Base-by-base conservation (phyloP, 2,888 invertebrate species). In the Metacarcinus magister region DNA sequence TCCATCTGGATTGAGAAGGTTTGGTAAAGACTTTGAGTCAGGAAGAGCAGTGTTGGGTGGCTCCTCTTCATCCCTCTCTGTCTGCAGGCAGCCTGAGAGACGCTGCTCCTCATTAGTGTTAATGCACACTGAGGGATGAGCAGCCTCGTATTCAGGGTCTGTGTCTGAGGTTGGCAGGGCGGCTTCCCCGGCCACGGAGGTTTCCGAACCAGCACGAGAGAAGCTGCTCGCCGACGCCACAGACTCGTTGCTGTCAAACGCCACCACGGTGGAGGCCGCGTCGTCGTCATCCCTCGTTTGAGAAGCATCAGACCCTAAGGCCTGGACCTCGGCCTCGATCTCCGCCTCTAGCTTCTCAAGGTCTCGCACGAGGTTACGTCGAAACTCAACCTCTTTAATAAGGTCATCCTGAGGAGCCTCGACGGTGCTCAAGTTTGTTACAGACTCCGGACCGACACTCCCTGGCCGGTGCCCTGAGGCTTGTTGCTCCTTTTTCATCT, bases 1-100 rank as follows among this genome's bases (percentile, higher is more conserved):
- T 87, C 96, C 96, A 2, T 92, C 96, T 23, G 94, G 91, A n/a
- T 96, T 96, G n/a, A 95, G 90, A 13, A 97, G 54, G 75, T 97
- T 96, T 43, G 97, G 97, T 28, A 97, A 75, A 19, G 97, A 97
- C 91, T 95, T 96, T n/a, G 97, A 95, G 67, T 97, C 96, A 7
- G 94, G 92, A n/a, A 92, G 82, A 8, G 94, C 90, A 16, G 94
- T 75, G 82, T 39, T 92, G n/a, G 48, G 28, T 32, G 92, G 82
- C 0, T 91, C 54, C 44, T 87, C 92, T 16, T 4, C 46, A 28
- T 54, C 8, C 7, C 67, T 75, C 54, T 67, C 91, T 2, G 43
- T 23, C 16, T 32, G 32, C 3, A 23, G 54, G 23, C 43, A 48
- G n/a, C 44, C 44, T 7, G n/a, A 44, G 23, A n/a, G 91, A 19